Evolutionary conservation across 2,888 invertebrate genomes (phyloP).

Genomic region (Tachina fera): DNA sequence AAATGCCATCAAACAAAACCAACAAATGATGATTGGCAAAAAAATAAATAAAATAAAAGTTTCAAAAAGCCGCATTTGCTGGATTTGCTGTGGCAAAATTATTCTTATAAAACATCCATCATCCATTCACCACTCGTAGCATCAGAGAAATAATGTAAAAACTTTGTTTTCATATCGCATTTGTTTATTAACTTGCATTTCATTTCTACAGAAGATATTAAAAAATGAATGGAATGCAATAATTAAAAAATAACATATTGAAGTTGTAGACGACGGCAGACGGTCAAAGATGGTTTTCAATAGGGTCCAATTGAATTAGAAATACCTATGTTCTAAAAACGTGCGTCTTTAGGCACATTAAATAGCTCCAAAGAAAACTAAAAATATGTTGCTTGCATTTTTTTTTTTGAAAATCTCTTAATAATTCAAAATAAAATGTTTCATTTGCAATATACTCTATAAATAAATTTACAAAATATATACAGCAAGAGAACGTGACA

Average conservation of each 20-base stretch:
- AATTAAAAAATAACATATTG: constrained; percentile 6
- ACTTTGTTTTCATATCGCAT: constrained; percentile 3
- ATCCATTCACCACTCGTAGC: not conserved
- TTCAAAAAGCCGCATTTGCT: constrained; percentile 4
- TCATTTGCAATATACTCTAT: no score
- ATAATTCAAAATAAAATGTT: no score
- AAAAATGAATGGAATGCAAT: not conserved
- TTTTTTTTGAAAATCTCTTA: no score
- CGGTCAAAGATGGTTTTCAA: no score
- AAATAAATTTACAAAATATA: no score
- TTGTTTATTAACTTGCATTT: constrained; percentile 24
- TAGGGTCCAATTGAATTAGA: no score
- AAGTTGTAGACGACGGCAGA: not conserved
- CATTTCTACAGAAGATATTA: constrained; percentile 2
- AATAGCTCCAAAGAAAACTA: no score
- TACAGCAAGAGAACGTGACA: no score
- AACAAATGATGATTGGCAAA: constrained; percentile 20
- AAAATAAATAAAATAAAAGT: constrained; percentile 44
- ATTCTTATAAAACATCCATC: constrained; percentile 18
- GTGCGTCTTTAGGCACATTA: no score
- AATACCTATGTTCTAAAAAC: no score
- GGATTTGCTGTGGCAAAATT: constrained; percentile 1
- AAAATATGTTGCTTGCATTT: no score
- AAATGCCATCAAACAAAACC: not conserved
- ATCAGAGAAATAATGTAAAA: not conserved